phyloP scores from a whole-genome alignment of 2,888 invertebrate species.

The Ashinkailepas kermadecensis region DNA sequence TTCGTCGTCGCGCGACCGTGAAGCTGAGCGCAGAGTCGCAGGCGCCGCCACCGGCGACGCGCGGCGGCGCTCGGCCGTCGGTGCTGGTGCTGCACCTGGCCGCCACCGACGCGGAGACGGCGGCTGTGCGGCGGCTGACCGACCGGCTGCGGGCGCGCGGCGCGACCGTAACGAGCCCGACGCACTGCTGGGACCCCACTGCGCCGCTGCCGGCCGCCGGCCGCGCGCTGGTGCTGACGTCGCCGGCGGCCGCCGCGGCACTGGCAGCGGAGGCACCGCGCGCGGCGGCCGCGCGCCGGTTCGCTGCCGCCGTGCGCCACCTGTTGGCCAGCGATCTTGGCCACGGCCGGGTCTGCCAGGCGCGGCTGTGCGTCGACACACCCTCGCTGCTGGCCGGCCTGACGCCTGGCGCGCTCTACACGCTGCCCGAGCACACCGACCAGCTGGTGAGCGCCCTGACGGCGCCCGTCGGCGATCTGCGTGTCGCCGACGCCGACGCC shows the following conservation, averaged over 20 bases:
- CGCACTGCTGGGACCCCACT: neutral
- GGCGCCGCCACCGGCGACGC: neutral
- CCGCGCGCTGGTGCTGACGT: neutral
- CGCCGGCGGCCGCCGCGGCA: neutral
- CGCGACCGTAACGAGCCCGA: neutral
- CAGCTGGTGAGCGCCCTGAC: no score
- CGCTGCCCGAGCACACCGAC: neutral
- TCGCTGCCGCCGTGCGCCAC: neutral
- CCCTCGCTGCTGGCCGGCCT: neutral
- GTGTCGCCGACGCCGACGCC: no score
- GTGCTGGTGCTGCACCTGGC: slow-evolving; percentile 15
- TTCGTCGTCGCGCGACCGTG: neutral
- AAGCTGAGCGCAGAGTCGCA: neutral
- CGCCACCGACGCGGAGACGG: neutral
- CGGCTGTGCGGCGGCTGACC: neutral
- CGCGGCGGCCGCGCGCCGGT: neutral
- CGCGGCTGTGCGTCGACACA: neutral
- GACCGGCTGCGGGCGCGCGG: neutral
- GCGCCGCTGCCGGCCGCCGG: neutral
- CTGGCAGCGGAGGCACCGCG: neutral
- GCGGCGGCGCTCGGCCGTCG: neutral
- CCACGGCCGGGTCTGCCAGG: neutral
- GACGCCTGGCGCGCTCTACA: neutral
- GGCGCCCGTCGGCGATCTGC: no score
- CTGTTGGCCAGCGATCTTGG: neutral